Evolutionary conservation across 2,113 vertebrate species (phyloP).

Genomic region (Rhea americana): DNA sequence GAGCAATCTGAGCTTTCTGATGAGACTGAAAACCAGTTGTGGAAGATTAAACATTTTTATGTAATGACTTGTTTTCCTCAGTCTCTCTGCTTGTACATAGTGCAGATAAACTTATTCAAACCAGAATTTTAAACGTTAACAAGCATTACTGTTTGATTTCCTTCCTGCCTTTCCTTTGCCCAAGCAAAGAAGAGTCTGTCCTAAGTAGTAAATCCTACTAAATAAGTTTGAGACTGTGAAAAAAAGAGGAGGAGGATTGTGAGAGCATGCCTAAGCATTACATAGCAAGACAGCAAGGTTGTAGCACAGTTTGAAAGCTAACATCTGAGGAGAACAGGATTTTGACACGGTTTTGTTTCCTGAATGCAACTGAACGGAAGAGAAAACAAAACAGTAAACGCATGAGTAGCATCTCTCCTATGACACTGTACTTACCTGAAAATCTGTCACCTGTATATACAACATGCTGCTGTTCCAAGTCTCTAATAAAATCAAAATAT

Average conservation of each 20-base stretch:
- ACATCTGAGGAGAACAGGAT: background rate
- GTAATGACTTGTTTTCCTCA: background rate
- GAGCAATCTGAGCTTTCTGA: slow-evolving; percentile 51
- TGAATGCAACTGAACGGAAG: background rate
- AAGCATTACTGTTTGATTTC: slow-evolving; percentile 21
- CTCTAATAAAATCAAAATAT: background rate
- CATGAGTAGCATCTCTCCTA: background rate
- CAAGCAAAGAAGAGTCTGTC: background rate
- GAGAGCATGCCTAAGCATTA: background rate
- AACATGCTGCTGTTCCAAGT: background rate
- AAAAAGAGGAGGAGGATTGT: background rate
- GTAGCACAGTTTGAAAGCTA: background rate
- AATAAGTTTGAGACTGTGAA: background rate
- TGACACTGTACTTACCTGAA: background rate
- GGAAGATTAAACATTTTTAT: background rate
- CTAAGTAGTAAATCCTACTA: background rate
- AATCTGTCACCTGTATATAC: background rate
- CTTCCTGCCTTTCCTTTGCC: background rate
- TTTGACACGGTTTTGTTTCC: background rate
- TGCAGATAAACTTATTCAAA: background rate
- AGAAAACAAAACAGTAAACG: background rate
- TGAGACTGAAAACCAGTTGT: slow-evolving; percentile 20
- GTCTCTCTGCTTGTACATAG: background rate
- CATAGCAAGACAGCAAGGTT: background rate
- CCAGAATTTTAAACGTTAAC: background rate